Conservation (phyloP, 2,888 invertebrate genomes). For the Trachelus tabidus region DNA sequence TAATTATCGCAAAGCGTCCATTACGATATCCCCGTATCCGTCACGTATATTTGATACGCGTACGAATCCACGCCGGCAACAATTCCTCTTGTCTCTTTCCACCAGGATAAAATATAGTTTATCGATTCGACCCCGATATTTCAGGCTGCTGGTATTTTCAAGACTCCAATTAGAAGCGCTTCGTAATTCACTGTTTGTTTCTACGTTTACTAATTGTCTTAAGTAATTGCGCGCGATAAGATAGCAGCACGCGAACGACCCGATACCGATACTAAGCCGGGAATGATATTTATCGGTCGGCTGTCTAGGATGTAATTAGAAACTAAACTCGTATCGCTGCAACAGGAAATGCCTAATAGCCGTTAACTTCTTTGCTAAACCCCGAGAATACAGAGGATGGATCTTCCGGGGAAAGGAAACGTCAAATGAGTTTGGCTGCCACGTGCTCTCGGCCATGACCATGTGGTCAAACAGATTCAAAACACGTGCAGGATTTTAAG, state of each 20-base stretch:
- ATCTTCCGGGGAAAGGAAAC: slow-evolving; percentile 33
- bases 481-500: slow-evolving; percentile 18
- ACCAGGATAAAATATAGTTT: background rate
- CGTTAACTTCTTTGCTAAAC: slow-evolving; percentile 39
- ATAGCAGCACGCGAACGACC: background rate
- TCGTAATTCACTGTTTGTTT: background rate
- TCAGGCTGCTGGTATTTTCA: background rate
- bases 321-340: slow-evolving; percentile 1
- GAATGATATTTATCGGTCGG: background rate
- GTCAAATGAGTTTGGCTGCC: slow-evolving; percentile 30
- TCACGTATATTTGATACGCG: background rate
- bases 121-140: background rate
- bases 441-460: slow-evolving; percentile 38
- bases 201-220: background rate
- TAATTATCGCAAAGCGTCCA: background rate
- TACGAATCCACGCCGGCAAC: background rate
- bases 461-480: slow-evolving; percentile 28
- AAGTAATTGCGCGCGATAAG: background rate
- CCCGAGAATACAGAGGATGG: slow-evolving; percentile 29
- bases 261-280: background rate
- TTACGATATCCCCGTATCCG: background rate
- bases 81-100: background rate
- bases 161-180: background rate
- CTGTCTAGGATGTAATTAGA: slow-evolving; percentile 3
- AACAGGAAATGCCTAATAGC: slow-evolving; percentile 51